phyloP scores from a whole-genome alignment of 2,113 vertebrate species.

The Chloropsis cyanopogon region DNA sequence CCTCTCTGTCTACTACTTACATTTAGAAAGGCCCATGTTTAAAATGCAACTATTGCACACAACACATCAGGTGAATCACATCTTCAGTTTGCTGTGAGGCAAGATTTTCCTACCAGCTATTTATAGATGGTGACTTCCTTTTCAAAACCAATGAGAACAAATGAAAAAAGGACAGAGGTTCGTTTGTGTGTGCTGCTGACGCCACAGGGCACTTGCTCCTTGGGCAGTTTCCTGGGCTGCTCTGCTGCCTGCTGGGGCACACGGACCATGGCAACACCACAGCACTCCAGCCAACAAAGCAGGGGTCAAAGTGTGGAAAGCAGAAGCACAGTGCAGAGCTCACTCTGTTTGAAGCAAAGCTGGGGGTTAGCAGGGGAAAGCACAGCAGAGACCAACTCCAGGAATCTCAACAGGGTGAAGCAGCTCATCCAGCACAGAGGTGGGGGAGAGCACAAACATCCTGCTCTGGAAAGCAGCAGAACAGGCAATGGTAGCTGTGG shows the following conservation, averaged over 20 bases:
- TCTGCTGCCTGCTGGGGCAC: not conserved
- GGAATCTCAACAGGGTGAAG: not conserved
- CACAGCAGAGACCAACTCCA: not conserved
- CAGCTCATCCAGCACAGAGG: not conserved
- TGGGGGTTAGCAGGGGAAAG: not conserved
- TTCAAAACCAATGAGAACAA: not conserved
- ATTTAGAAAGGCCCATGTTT: not conserved
- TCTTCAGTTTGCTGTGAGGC: not conserved
- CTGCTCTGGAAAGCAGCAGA: not conserved
- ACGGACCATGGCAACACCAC: rapidly evolving
- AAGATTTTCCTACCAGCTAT: slow-evolving; percentile 7
- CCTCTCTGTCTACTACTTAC: not conserved
- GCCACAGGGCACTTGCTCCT: not conserved
- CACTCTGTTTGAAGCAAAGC: not conserved
- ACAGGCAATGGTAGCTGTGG: not conserved
- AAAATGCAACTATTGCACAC: not conserved
- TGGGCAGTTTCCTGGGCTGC: not conserved
- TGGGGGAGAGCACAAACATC: slow-evolving; percentile 7
- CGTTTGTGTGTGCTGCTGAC: not conserved
- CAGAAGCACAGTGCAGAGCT: not conserved
- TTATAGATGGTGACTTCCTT: not conserved
- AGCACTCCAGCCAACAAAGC: not conserved
- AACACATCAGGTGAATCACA: not conserved
- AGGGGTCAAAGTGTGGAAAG: not conserved
- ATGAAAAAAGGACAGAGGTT: not conserved